Conservation (phyloP, 1,140 invertebrate genomes). For the Wasmannia auropunctata region DNA sequence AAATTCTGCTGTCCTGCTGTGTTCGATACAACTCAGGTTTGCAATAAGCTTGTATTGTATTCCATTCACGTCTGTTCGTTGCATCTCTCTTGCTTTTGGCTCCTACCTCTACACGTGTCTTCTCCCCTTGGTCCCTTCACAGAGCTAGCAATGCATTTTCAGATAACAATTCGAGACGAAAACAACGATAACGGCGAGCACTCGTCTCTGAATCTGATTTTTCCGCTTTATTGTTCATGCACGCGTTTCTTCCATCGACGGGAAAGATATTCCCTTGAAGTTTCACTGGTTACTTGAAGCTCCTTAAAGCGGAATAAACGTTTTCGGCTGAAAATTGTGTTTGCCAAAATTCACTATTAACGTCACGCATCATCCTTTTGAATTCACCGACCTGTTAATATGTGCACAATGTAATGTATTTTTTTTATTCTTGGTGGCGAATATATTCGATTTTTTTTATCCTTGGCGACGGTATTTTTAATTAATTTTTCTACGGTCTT, state of each 20-base stretch:
- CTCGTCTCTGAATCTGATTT: neutral
- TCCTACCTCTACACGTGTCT: neutral
- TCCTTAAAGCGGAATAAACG: constrained; percentile 25
- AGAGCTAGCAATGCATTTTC: neutral
- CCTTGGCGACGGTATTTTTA: neutral
- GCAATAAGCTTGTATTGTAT: neutral
- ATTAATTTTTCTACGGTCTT: neutral
- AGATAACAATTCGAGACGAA: constrained; percentile 16
- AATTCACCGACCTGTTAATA: neutral
- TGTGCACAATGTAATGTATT: neutral
- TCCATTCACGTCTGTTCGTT: neutral
- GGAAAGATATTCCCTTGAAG: neutral
- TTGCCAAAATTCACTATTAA: neutral
- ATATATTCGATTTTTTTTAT: too few species aligned
- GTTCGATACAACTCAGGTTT: constrained; percentile 2
- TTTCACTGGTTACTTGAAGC: neutral
- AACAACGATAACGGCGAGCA: neutral
- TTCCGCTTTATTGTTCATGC: constrained; percentile 20
- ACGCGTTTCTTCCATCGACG: neutral
- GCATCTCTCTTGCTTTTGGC: neutral
- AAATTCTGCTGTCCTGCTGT: neutral
- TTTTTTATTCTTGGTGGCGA: neutral
- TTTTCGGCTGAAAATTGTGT: neutral
- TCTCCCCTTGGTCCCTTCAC: too few species aligned
- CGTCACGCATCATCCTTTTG: neutral